Evolutionary conservation across 2,888 invertebrate genomes (phyloP).

Genomic region (Diplolepis rosae): DNA sequence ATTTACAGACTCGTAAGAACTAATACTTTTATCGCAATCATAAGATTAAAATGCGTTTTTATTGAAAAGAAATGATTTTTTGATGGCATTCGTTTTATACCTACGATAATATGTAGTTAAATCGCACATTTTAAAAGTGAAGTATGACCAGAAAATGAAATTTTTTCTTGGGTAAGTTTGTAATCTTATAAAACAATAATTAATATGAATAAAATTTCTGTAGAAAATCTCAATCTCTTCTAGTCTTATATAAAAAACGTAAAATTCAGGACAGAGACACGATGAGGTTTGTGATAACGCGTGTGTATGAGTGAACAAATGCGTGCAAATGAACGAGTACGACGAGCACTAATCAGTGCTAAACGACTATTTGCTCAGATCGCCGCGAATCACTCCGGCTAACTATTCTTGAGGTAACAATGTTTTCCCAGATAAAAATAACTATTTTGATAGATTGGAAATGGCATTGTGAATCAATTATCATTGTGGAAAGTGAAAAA

Average conservation of each 20-base stretch:
- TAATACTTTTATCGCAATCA: not conserved
- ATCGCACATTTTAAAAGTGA: not conserved
- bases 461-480: no score
- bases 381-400: constrained; percentile 56
- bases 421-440: not conserved
- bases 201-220: not conserved
- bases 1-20: not conserved
- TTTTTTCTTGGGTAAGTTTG: not conserved
- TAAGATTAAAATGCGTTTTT: not conserved
- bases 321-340: constrained; percentile 51
- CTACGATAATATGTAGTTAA: no score
- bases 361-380: constrained; percentile 71
- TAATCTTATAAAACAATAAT: not conserved
- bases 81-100: not conserved
- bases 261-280: constrained; percentile 3
- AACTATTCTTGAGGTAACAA: constrained; percentile 24
- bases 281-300: constrained; percentile 34
- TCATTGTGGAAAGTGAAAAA: no score
- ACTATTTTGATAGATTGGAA: no score
- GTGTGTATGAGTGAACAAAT: constrained; percentile 45
- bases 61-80: not conserved
- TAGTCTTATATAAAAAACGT: not conserved
- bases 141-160: not conserved
- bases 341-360: constrained; percentile 62
- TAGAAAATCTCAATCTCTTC: not conserved